These are phyloP conservation scores for Diarsia rubi DNA, from an alignment of 2,888 invertebrate species.

Conservation along the genomic window DNA sequence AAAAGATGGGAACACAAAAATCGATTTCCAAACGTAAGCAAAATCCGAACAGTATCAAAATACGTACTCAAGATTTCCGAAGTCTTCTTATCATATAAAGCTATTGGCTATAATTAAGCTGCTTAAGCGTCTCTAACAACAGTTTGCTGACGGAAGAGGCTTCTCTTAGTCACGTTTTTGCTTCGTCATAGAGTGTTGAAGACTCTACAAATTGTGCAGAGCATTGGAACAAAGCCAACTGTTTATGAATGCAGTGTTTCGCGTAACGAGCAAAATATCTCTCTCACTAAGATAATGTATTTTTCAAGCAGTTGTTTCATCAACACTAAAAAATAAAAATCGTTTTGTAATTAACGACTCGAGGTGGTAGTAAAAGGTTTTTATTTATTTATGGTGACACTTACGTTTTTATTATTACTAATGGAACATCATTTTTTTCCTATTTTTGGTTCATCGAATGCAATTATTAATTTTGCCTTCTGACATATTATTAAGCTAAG, in stretches of 20 bases:
- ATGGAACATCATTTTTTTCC: neutral
- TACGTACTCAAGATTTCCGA: conserved; percentile 25
- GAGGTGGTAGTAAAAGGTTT: conserved; percentile 1
- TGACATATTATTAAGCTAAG: too few relatives aligned
- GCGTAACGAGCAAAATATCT: conserved; percentile 83
- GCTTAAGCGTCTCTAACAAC: conserved; percentile 65
- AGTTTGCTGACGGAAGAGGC: conserved; percentile 65
- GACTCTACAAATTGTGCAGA: conserved; percentile 82
- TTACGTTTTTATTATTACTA: neutral
- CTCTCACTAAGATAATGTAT: conserved; percentile 55
- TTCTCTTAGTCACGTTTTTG: conserved; percentile 83
- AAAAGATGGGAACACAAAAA: neutral
- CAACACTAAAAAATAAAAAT: conserved; percentile 46
- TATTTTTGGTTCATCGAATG: neutral
- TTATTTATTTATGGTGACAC: neutral
- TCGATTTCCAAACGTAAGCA: conserved; percentile 11
- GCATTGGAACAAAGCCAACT: conserved; percentile 82
- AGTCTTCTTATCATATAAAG: conserved; percentile 51
- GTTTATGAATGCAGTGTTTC: conserved; percentile 84
- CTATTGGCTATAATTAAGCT: conserved; percentile 66
- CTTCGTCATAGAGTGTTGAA: conserved; percentile 77
- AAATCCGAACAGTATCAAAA: conserved; percentile 39
- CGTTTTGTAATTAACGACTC: conserved; percentile 37
- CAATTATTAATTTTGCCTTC: neutral
- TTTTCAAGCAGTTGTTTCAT: conserved; percentile 47